Evolutionary conservation across 37 sponge, comb jelly and placozoan species (phyloP), one percentile per base, ranked within the genome.

Genomic region (Beroe ovata): DNA sequence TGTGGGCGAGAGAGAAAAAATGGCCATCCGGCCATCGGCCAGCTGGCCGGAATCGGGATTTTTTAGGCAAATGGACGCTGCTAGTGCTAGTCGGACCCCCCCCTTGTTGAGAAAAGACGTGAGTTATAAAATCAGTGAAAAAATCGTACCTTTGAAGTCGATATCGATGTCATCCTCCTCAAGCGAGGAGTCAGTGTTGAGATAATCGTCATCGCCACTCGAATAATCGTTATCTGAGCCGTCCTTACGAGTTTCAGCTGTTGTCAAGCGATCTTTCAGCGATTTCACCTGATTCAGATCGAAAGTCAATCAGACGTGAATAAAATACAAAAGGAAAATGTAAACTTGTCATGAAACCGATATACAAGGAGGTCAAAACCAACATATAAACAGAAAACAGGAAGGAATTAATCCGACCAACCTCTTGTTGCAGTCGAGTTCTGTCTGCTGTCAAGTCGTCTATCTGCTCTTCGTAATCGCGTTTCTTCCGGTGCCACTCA

Each of bases 271-370:
- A 42, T 77, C 84, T 23, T 77, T 77, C 54, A 77, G 84, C 20
- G 29, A 3, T 36, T 77, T 77, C 21, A 77, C 84, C 84, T 77
- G 84, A 3, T n/a, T n/a, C n/a, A n/a, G n/a, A n/a, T n/a, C n/a
- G n/a, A n/a, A n/a, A n/a, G n/a, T n/a, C n/a, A n/a, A n/a, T n/a
- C n/a, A n/a, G n/a, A n/a, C n/a, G n/a, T n/a, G n/a, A n/a, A n/a
- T n/a, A n/a, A n/a, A n/a, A n/a, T n/a, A n/a, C n/a, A n/a, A n/a
- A n/a, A n/a, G n/a, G n/a, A n/a, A n/a, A n/a, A n/a, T n/a, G n/a
- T n/a, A n/a, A n/a, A n/a, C n/a, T n/a, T n/a, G n/a, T n/a, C n/a
- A n/a, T n/a, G n/a, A n/a, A n/a, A n/a, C n/a, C n/a, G n/a, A n/a
- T n/a, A n/a, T n/a, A n/a, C n/a, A n/a, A n/a, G n/a, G n/a, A n/a